Conservation (phyloP, 2,888 invertebrate genomes). For the Cyclophora albipunctata region DNA sequence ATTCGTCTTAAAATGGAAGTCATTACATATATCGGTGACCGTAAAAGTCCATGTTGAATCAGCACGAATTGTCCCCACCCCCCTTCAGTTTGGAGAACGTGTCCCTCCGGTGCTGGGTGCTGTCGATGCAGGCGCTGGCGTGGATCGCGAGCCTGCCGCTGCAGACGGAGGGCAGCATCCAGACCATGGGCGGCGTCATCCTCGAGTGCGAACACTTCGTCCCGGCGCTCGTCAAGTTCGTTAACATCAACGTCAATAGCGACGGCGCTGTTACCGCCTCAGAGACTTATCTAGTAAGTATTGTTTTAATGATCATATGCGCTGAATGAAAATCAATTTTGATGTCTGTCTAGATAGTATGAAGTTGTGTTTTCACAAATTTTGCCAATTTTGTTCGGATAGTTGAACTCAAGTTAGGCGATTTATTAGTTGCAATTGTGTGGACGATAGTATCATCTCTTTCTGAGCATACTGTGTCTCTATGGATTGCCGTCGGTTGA, state of each 20-base stretch:
- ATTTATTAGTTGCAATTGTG: too few species aligned
- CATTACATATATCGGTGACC: too few species aligned
- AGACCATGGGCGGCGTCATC: constrained; percentile 78
- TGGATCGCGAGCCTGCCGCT: constrained; percentile 78
- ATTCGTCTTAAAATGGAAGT: too few species aligned
- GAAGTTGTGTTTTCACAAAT: too few species aligned
- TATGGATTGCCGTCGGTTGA: too few species aligned
- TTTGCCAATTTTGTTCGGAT: too few species aligned
- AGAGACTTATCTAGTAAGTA: constrained; percentile 59
- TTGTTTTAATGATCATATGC: background rate
- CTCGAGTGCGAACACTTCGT: constrained; percentile 80
- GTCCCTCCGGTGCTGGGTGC: constrained; percentile 83
- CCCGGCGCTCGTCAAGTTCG: constrained; percentile 78
- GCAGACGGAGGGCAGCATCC: constrained; percentile 60
- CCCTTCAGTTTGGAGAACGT: constrained; percentile 55
- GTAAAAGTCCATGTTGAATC: too few species aligned
- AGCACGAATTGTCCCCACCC: too few species aligned
- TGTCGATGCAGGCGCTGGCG: constrained; percentile 84
- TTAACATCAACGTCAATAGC: constrained; percentile 75
- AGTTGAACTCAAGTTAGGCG: too few species aligned
- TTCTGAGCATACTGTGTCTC: background rate
- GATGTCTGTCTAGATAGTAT: too few species aligned
- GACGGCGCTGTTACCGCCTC: constrained; percentile 56
- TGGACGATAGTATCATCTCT: too few species aligned
- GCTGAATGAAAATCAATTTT: too few species aligned